Evolutionary conservation across 1,140 invertebrate genomes (phyloP), one percentile per base, ranked within the genome.

Genomic region (Drosophila watanabei): DNA sequence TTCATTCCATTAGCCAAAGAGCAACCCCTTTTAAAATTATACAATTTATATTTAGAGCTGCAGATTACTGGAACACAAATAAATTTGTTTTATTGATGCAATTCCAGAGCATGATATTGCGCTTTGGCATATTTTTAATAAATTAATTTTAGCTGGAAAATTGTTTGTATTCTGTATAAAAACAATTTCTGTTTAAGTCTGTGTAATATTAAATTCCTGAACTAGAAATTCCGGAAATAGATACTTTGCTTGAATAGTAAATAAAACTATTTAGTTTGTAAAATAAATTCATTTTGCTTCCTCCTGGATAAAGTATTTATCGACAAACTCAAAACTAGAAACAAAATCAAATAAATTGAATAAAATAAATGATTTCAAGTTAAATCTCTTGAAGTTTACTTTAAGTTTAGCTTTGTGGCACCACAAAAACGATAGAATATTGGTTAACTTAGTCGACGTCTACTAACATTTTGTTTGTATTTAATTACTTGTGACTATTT

Each of bases 1-100:
- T 39, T 37, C 10, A 43, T 33, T 61, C 10, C 57, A 62, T 62
- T 62, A 33, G 63, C 16, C 30, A 61, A 60, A 65, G 28, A 24
- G 35, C 9, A 66, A 45, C 7, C n/a, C 61, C 28, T 16, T 64
- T 43, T 32, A 4, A 18, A 6, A 35, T 14, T 28, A 30, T 20
- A 5, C 5, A n/a, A 35, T 24, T 13, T 51, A 16, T 51, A 5
- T 4, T 2, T 20, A 2, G n/a, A 11, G 4, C 8, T 32, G 11
- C 24, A 48, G 20, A 10, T 33, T 16, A 5, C 18, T 5, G 8
- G n/a, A 61, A 28, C 60, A 35, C 35, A 60, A 62, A 61, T 61
- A 33, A 14, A 43, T 10, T 65, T 30, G 62, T 32, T 60, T 56
- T 33, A 33, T 61, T 30, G 2, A n/a, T 9, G 13, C 0, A n/a